Conservation (phyloP, 2,888 invertebrate species). For the Sphaerophoria rueppellii region DNA sequence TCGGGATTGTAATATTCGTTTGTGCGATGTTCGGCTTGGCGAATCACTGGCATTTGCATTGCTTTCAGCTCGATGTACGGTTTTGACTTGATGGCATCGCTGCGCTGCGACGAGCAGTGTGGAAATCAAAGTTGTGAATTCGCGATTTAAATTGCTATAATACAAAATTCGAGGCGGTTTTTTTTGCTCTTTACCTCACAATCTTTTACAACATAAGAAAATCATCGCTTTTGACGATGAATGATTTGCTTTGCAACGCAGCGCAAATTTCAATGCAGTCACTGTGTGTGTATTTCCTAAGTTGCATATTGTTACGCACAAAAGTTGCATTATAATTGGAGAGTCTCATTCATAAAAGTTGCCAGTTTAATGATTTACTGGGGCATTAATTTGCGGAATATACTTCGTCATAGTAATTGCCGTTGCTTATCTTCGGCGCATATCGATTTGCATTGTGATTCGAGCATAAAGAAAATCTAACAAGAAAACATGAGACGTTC, state of each 20-base stretch:
- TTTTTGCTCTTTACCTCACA: conserved; percentile 51
- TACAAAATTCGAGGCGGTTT: conserved; percentile 45
- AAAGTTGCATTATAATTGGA: conserved; percentile 72
- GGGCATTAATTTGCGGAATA: conserved; percentile 59
- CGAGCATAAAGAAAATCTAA: conserved; percentile 1
- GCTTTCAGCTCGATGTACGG: not conserved
- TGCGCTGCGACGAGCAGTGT: conserved; percentile 3
- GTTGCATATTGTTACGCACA: conserved; percentile 68
- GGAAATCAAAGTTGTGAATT: conserved; percentile 67
- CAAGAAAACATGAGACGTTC: not conserved
- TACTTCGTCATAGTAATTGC: conserved; percentile 21
- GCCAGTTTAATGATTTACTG: conserved; percentile 67
- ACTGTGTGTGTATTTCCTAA: conserved; percentile 3
- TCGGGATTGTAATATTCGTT: conserved; percentile 19
- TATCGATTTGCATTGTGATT: not conserved
- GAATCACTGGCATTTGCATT: conserved; percentile 60
- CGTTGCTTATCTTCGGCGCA: conserved; percentile 10
- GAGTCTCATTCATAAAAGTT: conserved; percentile 66
- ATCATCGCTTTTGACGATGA: conserved; percentile 40
- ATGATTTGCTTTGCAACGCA: conserved; percentile 49
- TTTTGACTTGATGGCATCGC: not conserved
- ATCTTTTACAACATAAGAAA: conserved; percentile 62
- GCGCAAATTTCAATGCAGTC: conserved; percentile 37
- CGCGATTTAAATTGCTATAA: conserved; percentile 46
- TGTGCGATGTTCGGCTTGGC: conserved; percentile 34